phyloP scores from a whole-genome alignment of 1,140 invertebrate species.

The Drosophila melanica region DNA sequence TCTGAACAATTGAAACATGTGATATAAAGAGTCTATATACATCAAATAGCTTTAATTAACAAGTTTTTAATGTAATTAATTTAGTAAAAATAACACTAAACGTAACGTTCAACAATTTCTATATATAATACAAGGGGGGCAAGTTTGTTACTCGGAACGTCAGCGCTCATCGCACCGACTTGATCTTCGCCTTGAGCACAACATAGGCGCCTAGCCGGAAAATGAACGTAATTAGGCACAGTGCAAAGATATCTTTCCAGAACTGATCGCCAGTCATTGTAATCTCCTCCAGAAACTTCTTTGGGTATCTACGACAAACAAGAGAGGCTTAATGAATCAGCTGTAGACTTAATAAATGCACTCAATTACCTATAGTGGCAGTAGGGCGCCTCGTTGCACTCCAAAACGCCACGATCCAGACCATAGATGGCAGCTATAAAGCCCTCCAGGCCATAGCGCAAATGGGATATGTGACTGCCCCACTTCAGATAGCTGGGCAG shows the following conservation, averaged over 20 bases:
- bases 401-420: conserved; percentile 87
- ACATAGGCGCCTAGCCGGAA: conserved; percentile 90
- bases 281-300: conserved; percentile 91
- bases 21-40: conserved; percentile 50
- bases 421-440: conserved; percentile 93
- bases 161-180: conserved; percentile 66
- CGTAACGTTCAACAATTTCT: conserved; percentile 90
- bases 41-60: conserved; percentile 65
- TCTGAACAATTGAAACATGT: conserved; percentile 52
- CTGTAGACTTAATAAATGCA: not conserved
- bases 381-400: conserved; percentile 87
- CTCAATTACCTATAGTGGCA: conserved; percentile 89
- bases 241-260: conserved; percentile 91
- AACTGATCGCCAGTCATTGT: conserved; percentile 92
- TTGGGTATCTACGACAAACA: conserved; percentile 86
- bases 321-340: not conserved
- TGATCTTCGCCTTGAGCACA: conserved; percentile 86
- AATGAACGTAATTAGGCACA: conserved; percentile 89
- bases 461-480: conserved; percentile 94
- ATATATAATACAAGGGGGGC: conserved; percentile 89
- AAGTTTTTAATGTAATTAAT: conserved; percentile 85
- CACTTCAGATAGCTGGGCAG: conserved; percentile 92
- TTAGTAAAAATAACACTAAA: conserved; percentile 89
- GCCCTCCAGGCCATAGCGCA: conserved; percentile 95
- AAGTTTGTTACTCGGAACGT: conserved; percentile 19